Conservation (phyloP, 2,113 vertebrate genomes). For the Isichthys henryi region DNA sequence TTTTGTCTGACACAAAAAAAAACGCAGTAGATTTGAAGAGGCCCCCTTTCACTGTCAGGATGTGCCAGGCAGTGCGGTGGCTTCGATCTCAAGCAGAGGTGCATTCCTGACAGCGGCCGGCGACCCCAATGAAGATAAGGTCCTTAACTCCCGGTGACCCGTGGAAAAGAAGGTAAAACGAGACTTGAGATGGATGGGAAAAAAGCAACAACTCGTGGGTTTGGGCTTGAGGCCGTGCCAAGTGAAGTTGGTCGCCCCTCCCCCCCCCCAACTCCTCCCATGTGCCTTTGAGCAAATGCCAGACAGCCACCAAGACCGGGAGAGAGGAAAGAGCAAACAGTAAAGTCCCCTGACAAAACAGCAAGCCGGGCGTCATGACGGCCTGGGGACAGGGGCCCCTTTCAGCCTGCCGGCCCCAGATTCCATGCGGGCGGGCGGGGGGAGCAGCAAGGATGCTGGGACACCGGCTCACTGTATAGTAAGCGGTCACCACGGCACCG, state of each 20-base stretch:
- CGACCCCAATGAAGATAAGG: conserved; percentile 42
- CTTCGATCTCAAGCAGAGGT: conserved; percentile 10
- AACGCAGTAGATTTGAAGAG: conserved; percentile 19
- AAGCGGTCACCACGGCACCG: neutral
- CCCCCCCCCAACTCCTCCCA: conserved; percentile 28
- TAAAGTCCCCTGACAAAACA: neutral
- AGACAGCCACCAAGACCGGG: neutral
- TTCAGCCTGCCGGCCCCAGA: neutral
- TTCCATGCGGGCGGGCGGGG: too few relatives aligned
- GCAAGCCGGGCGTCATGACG: neutral
- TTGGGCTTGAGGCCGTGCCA: neutral
- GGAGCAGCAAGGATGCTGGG: neutral
- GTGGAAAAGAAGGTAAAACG: conserved; percentile 35
- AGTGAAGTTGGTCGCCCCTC: neutral
- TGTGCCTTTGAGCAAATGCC: neutral
- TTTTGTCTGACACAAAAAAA: conserved; percentile 16
- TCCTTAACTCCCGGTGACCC: conserved; percentile 48
- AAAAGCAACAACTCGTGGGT: neutral
- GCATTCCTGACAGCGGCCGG: conserved; percentile 8
- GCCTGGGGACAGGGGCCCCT: neutral
- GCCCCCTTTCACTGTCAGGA: conserved; percentile 25
- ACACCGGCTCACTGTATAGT: neutral
- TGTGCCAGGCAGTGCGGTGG: neutral
- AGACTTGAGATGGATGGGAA: conserved; percentile 36
- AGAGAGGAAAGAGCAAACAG: neutral